Percentiles rank a stretch among this genome's conserved stretches.
Conservation (phyloP, 2,888 invertebrate species). For the Vesta saturnalis region DNA sequence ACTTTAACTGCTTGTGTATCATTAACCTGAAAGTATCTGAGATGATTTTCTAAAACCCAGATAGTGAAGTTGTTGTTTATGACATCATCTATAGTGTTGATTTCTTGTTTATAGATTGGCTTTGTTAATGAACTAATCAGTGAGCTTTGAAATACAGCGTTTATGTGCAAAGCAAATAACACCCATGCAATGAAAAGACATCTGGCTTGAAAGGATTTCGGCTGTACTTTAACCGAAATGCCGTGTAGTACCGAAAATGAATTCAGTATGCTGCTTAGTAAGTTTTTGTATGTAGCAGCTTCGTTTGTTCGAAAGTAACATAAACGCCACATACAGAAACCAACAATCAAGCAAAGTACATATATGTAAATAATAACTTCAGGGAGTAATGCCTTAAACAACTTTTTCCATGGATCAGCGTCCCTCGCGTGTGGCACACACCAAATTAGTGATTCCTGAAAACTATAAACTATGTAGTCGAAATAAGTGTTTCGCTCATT, state of each 20-base stretch:
- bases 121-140: conserved; percentile 50
- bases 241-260: conserved; percentile 45
- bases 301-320: conserved; percentile 24
- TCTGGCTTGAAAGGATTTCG: conserved; percentile 43
- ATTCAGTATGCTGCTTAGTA: conserved; percentile 37
- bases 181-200: conserved; percentile 46
- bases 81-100: conserved; percentile 46
- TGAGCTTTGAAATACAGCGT: conserved; percentile 48
- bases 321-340: conserved; percentile 29
- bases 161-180: conserved; percentile 46
- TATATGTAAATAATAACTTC: background rate
- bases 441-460: conserved; percentile 54
- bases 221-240: conserved; percentile 42
- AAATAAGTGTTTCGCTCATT: conserved; percentile 47
- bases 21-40: conserved; percentile 42
- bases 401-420: conserved; percentile 45
- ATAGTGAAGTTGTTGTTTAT: conserved; percentile 46
- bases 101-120: conserved; percentile 48
- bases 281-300: conserved; percentile 26
- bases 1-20: conserved; percentile 31
- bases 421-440: conserved; percentile 54
- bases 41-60: conserved; percentile 44
- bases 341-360: conserved; percentile 1
- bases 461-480: conserved; percentile 53
- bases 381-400: conserved; percentile 38